phyloP scores from a whole-genome alignment of 2,113 vertebrate genomes.

The Tapirus terrestris region DNA sequence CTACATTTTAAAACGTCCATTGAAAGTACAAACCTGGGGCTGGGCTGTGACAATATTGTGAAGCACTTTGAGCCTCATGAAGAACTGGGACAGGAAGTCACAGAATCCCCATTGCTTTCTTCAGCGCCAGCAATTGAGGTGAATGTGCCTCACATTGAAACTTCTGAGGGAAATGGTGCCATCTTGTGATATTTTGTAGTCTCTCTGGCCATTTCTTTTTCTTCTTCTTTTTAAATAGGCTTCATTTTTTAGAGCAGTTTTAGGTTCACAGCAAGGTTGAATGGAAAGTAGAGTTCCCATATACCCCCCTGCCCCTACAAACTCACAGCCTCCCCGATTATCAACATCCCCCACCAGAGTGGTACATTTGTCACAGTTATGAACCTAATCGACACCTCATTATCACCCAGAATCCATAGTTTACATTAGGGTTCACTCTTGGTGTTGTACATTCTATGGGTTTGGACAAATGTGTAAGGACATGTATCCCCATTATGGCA shows the following conservation, averaged over 20 bases:
- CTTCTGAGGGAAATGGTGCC: neutral
- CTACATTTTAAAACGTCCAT: neutral
- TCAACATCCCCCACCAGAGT: no score
- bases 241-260: neutral
- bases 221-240: neutral
- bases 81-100: neutral
- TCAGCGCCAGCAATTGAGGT: neutral
- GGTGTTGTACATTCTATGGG: neutral
- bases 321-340: neutral
- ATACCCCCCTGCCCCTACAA: fast-evolving
- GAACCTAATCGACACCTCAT: neutral
- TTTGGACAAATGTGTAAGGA: neutral
- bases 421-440: no score
- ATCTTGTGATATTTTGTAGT: neutral
- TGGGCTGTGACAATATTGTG: neutral
- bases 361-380: neutral
- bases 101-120: neutral
- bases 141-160: fast-evolving
- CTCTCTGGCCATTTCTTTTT: neutral
- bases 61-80: neutral
- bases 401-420: neutral
- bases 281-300: neutral
- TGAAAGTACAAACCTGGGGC: neutral
- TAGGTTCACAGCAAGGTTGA: neutral
- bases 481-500: no score